These are phyloP conservation scores for Dendrolimus kikuchii DNA, from an alignment of 1,140 invertebrate species.

Conservation along the genomic window DNA sequence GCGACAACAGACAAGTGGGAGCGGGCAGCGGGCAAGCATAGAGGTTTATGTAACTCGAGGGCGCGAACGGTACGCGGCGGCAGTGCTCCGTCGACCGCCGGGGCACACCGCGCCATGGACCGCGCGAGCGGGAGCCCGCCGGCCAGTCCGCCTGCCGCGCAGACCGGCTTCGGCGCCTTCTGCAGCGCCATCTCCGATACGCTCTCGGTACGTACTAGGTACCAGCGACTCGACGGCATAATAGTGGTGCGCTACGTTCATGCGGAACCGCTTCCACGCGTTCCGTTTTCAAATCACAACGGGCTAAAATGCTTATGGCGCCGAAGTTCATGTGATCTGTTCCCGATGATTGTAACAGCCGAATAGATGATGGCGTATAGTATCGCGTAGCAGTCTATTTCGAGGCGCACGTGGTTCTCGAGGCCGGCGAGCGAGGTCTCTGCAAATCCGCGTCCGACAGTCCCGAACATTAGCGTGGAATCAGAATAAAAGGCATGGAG, in stretches of 20 bases:
- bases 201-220: conserved; percentile 55
- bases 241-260: conserved; percentile 7
- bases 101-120: conserved; percentile 51
- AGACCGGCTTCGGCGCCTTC: conserved; percentile 61
- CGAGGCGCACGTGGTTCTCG: conserved; percentile 46
- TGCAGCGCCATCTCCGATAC: conserved; percentile 65
- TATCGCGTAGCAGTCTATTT: conserved; percentile 48
- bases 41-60: conserved; percentile 33
- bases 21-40: conserved; percentile 36
- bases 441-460: conserved; percentile 11
- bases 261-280: conserved; percentile 8
- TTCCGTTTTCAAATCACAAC: conserved; percentile 7
- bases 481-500: conserved; percentile 51
- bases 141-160: conserved; percentile 35
- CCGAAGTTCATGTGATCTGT: conserved; percentile 26
- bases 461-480: conserved; percentile 21
- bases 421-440: conserved; percentile 38
- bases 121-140: conserved; percentile 46
- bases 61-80: conserved; percentile 25
- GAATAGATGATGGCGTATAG: conserved; percentile 28
- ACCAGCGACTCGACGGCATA: conserved; percentile 5
- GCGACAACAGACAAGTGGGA: conserved; percentile 60
- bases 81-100: conserved; percentile 52
- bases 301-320: conserved; percentile 33
- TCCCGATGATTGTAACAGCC: conserved; percentile 24